Base-by-base conservation (phyloP, 2,888 invertebrate genomes). In the Sphaerophoria taeniata region DNA sequence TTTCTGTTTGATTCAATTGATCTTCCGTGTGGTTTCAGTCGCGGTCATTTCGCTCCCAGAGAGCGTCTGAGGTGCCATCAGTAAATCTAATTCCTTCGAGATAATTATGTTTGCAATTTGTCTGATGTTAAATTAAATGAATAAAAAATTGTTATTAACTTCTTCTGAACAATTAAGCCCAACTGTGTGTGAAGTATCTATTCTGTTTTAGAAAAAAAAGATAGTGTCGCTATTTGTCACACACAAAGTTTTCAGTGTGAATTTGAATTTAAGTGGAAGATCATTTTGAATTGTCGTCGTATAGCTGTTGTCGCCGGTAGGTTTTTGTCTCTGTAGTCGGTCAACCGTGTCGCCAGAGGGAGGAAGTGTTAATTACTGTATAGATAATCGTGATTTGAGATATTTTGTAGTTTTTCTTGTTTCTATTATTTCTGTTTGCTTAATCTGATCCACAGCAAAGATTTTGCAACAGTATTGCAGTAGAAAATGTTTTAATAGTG, bases 361-460 rank as follows among this genome's bases (percentile, higher is more conserved):
- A 80, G 84, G 84, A 84, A 80, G 84, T 84, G 84, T 80, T 84
- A 84, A 60, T 60, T 58, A 55, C 36, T 43, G 75, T 84, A 24
- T 24, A 24, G 24, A 24, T 84, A 80, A 45, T 80, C 71, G 75
- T 69, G 61, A 73, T 78, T 53, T n/a, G 4, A 67, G 53, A 53
- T 36, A n/a, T 47, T 81, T 73, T 49, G 51, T 9, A 14, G 14
- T 49, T 65, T 49, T n/a, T 12, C 12, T 39, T 4, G 14, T 14
- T 24, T 51, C 49, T 36, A 7, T 39, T 6, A 16, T 14, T 16
- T 14, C 2, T n/a, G 14, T 4, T 63, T 49, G 16, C 49, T 14
- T 67, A 16, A 14, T 5, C 24, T 24, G 24, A 39, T 39, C 24
- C 24, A 24, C 24, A 2, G 24, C 2, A 2, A 34, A 33, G 47